Percentiles rank a stretch among this genome's conserved stretches.
Evolutionary conservation across 2,888 invertebrate species (phyloP).

Genomic region (Clivina fossor): DNA sequence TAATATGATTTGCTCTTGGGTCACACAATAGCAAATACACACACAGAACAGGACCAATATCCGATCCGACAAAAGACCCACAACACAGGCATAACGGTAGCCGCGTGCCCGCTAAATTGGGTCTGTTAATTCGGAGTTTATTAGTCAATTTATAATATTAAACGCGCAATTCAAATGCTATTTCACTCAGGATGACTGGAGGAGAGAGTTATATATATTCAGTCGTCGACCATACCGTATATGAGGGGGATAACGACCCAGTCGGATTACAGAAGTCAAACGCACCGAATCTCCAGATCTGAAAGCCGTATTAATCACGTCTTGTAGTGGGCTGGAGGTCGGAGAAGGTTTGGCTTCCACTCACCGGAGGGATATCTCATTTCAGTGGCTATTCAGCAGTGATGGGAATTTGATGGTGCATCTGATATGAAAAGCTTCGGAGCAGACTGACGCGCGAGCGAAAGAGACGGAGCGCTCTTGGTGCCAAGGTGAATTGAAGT

Average conservation of each 20-base stretch:
- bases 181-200: too few relatives aligned
- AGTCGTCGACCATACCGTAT: background rate
- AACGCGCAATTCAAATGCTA: slow-evolving; percentile 9
- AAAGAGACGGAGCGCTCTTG: background rate
- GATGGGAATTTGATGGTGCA: slow-evolving; percentile 34
- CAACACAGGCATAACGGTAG: too few relatives aligned
- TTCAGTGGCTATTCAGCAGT: slow-evolving; percentile 27
- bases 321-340: slow-evolving; percentile 16
- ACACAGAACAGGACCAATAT: too few relatives aligned
- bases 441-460: slow-evolving; percentile 34
- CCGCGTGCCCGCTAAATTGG: slow-evolving; percentile 12
- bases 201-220: too few relatives aligned
- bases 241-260: background rate
- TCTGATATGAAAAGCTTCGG: slow-evolving; percentile 36
- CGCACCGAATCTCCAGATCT: slow-evolving; percentile 23
- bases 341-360: slow-evolving; percentile 8
- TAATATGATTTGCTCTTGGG: too few relatives aligned
- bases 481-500: background rate
- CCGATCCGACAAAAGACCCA: too few relatives aligned
- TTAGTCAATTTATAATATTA: slow-evolving; percentile 16
- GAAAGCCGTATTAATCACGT: slow-evolving; percentile 26
- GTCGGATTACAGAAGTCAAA: slow-evolving; percentile 32
- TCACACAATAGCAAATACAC: too few relatives aligned
- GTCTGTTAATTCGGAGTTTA: slow-evolving; percentile 24
- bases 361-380: slow-evolving; percentile 29